These are phyloP conservation scores for Pipistrellus pygmaeus DNA, from an alignment of 2,797 vertebrate genomes.

Conservation along the genomic window DNA sequence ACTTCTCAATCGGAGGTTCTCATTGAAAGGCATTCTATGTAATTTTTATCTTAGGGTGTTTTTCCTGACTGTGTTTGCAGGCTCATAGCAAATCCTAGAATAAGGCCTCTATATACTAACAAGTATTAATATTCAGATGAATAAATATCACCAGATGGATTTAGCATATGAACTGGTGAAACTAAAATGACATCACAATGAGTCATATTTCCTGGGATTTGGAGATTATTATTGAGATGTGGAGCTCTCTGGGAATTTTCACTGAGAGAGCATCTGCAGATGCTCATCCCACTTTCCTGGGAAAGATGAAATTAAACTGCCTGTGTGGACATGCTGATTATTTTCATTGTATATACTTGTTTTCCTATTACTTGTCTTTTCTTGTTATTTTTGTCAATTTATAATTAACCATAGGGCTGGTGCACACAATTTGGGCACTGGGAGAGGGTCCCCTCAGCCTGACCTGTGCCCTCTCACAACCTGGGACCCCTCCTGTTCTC, in stretches of 20 bases:
- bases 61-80: neutral
- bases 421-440: no score
- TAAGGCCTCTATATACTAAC: neutral
- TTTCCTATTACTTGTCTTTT: neutral
- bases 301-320: neutral
- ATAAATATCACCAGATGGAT: no score
- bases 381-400: neutral
- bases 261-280: neutral
- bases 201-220: neutral
- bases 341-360: neutral
- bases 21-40: neutral
- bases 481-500: no score
- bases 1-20: neutral
- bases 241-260: neutral
- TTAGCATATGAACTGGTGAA: rapidly evolving
- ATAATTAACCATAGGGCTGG: neutral
- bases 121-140: neutral
- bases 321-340: neutral
- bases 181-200: neutral
- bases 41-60: neutral
- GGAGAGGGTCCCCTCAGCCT: no score
- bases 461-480: no score
- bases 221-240: neutral
- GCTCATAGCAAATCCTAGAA: neutral
- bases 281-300: neutral